These are phyloP conservation scores for Artibeus jamaicensis DNA, from an alignment of 2,797 vertebrate species.

Conservation along the genomic window DNA sequence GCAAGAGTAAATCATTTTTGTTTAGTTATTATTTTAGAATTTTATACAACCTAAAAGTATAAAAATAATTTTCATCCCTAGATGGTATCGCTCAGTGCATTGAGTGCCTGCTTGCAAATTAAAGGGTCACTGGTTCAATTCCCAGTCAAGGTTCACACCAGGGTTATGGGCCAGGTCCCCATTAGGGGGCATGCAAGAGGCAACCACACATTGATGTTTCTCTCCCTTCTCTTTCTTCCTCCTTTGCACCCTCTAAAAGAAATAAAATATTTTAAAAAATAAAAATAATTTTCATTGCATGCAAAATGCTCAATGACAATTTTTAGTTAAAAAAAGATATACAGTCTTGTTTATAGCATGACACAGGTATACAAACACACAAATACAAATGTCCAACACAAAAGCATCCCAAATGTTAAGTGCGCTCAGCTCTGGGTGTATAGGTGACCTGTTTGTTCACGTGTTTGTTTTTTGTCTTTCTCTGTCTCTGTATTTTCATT, in stretches of 20 bases:
- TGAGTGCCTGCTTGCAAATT: too few species aligned
- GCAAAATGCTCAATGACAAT: background rate
- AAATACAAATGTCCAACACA: background rate
- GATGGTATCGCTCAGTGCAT: too few species aligned
- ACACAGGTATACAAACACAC: background rate
- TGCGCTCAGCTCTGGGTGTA: background rate
- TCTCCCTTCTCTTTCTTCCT: too few species aligned
- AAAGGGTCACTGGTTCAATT: too few species aligned
- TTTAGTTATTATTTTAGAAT: background rate
- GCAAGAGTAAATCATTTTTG: background rate
- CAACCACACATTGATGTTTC: too few species aligned
- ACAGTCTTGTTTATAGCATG: background rate
- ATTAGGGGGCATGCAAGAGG: too few species aligned
- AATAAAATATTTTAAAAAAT: background rate
- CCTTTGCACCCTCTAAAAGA: too few species aligned
- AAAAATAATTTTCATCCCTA: background rate
- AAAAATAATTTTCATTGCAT: background rate
- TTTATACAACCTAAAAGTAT: background rate
- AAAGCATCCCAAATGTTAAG: background rate
- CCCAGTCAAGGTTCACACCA: too few species aligned
- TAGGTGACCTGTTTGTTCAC: background rate
- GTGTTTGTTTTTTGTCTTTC: background rate
- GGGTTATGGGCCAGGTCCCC: too few species aligned
- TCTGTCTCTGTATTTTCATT: background rate
- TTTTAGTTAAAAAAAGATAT: background rate